These are phyloP conservation scores for Drosophila seclusa DNA, from an alignment of 2,888 invertebrate genomes.

Conservation along the genomic window DNA sequence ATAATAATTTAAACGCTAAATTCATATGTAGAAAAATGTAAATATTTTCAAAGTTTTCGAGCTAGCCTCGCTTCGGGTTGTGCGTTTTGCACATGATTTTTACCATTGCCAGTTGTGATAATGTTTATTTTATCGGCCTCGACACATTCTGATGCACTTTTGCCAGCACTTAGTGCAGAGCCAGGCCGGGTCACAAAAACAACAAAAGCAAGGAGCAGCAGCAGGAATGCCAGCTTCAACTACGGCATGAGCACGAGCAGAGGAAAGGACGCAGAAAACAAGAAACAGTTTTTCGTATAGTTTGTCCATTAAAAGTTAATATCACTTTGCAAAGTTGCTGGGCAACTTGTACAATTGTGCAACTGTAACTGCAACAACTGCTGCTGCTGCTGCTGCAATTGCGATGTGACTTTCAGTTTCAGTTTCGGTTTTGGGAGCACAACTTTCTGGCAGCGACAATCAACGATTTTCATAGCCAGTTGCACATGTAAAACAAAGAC, in stretches of 20 bases:
- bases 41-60: neutral
- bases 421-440: constrained; percentile 39
- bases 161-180: constrained; percentile 78
- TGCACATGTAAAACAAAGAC: constrained; percentile 77
- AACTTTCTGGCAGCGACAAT: constrained; percentile 77
- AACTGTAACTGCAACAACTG: constrained; percentile 23
- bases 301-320: constrained; percentile 82
- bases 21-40: neutral
- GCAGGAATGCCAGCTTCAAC: constrained; percentile 2
- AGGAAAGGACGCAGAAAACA: constrained; percentile 35
- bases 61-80: constrained; percentile 51
- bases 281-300: constrained; percentile 75
- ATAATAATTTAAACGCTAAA: neutral
- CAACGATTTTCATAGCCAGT: constrained; percentile 81
- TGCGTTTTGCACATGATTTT: constrained; percentile 79
- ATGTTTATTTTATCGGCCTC: constrained; percentile 81
- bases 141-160: constrained; percentile 81
- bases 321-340: constrained; percentile 75
- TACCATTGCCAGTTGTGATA: constrained; percentile 79
- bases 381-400: constrained; percentile 12
- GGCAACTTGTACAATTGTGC: constrained; percentile 47
- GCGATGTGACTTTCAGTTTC: constrained; percentile 51
- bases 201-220: constrained; percentile 33
- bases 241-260: neutral
- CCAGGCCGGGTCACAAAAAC: constrained; percentile 67